A percentile compares a stretch with the other conserved stretches of the same genome.
phyloP scores from a whole-genome alignment of 2,888 invertebrate genomes.

The Drosophila subsilvestris region DNA sequence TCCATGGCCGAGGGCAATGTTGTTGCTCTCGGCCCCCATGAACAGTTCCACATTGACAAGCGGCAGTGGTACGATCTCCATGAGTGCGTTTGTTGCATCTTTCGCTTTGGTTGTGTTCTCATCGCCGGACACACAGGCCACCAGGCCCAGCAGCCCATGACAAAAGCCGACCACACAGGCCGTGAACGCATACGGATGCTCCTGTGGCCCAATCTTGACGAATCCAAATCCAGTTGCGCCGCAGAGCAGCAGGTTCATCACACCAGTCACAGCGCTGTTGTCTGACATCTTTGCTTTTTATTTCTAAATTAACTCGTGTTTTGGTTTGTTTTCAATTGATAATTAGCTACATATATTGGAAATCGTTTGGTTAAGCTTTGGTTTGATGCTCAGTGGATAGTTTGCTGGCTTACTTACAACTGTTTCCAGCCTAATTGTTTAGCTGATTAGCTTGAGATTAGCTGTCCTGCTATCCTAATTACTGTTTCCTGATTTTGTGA shows the following conservation, averaged over 20 bases:
- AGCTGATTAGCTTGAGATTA: too few species aligned
- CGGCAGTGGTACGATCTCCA: conserved; percentile 72
- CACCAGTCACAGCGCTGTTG: conserved; percentile 31
- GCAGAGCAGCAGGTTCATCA: conserved; percentile 61
- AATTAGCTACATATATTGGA: too few species aligned
- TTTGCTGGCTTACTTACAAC: too few species aligned
- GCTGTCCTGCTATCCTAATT: background rate
- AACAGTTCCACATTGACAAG: conserved; percentile 74
- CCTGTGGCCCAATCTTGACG: conserved; percentile 45
- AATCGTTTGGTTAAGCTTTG: too few species aligned
- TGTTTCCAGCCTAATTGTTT: too few species aligned
- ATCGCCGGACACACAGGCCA: conserved; percentile 29
- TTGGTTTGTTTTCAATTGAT: background rate
- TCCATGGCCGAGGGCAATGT: conserved; percentile 75
- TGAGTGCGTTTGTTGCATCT: conserved; percentile 43
- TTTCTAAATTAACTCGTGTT: background rate
- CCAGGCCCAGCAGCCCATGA: conserved; percentile 69
- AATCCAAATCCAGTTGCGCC: conserved; percentile 70
- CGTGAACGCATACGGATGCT: conserved; percentile 73
- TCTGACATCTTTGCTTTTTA: conserved; percentile 54
- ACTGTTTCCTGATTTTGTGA: background rate
- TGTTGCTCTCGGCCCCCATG: conserved; percentile 53
- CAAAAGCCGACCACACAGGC: conserved; percentile 73
- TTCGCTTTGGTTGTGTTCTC: conserved; percentile 13
- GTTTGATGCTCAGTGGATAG: too few species aligned